These are phyloP conservation scores for Pantherophis vulpinus DNA, from an alignment of 2,797 vertebrate species.

Conservation along the genomic window DNA sequence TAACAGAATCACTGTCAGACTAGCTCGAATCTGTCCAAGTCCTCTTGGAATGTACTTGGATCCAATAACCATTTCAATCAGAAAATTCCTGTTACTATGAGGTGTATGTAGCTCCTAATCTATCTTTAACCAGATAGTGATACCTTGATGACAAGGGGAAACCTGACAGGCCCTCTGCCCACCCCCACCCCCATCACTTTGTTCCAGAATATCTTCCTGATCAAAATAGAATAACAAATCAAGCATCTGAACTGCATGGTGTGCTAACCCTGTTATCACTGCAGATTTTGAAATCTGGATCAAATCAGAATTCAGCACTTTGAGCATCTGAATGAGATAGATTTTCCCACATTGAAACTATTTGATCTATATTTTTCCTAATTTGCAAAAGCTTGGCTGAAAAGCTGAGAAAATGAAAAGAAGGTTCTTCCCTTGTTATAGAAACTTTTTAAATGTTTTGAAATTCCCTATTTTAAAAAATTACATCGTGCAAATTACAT, in stretches of 20 bases:
- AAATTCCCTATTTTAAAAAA: neutral
- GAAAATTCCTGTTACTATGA: neutral
- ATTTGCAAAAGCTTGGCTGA: neutral
- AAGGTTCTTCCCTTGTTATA: neutral
- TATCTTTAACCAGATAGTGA: neutral
- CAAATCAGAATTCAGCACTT: neutral
- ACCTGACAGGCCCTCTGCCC: neutral
- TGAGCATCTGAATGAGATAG: neutral
- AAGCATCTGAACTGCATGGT: neutral
- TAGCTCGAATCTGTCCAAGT: neutral
- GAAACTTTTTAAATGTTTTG: neutral
- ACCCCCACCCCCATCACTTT: neutral
- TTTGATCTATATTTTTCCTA: neutral
- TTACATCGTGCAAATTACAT: neutral
- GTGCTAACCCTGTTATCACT: neutral
- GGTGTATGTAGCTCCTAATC: neutral
- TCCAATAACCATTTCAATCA: neutral
- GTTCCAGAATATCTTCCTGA: neutral
- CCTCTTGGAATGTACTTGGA: neutral
- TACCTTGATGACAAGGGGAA: neutral
- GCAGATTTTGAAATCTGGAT: neutral
- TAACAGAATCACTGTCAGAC: neutral
- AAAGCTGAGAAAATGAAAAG: neutral
- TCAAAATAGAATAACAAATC: neutral
- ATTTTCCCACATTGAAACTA: neutral